These are phyloP conservation scores for Morone chrysops DNA, from an alignment of 2,113 vertebrate genomes.

Conservation along the genomic window DNA sequence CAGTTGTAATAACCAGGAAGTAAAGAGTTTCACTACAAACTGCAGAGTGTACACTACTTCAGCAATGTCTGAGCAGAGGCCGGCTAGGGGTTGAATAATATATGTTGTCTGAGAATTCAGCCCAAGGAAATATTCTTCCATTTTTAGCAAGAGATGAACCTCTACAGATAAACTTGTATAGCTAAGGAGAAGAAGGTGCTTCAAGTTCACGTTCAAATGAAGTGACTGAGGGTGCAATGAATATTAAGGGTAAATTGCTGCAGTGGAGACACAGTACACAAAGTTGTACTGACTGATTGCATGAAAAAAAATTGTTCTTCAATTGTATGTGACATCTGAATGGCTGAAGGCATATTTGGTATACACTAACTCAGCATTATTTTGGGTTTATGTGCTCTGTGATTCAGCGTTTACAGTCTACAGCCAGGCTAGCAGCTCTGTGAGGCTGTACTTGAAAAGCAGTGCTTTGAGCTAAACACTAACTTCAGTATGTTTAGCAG, in stretches of 20 bases:
- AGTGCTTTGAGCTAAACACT: too few species aligned
- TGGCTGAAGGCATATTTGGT: neutral
- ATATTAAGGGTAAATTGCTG: neutral
- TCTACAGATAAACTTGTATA: neutral
- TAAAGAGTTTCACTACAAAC: conserved; percentile 23
- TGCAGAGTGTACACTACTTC: neutral
- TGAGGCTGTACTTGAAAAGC: too few species aligned
- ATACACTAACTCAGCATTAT: neutral
- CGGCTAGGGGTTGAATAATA: conserved; percentile 5
- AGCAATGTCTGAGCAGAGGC: conserved; percentile 20
- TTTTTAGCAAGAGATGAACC: neutral
- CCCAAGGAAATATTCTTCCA: conserved; percentile 6
- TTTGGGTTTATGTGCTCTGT: too few species aligned
- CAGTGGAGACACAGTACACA: neutral
- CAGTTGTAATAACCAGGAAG: conserved; percentile 5
- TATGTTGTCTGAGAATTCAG: conserved; percentile 23
- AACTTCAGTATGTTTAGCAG: too few species aligned
- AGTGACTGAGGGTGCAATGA: neutral
- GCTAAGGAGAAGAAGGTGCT: neutral
- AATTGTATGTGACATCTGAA: neutral
- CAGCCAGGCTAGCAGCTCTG: too few species aligned
- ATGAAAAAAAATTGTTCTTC: neutral
- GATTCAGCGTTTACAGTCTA: too few species aligned
- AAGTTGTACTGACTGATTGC: neutral
- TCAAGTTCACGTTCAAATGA: neutral